Evolutionary conservation across 2,797 vertebrate species (phyloP).

Genomic region (Spinus olivaceus): DNA sequence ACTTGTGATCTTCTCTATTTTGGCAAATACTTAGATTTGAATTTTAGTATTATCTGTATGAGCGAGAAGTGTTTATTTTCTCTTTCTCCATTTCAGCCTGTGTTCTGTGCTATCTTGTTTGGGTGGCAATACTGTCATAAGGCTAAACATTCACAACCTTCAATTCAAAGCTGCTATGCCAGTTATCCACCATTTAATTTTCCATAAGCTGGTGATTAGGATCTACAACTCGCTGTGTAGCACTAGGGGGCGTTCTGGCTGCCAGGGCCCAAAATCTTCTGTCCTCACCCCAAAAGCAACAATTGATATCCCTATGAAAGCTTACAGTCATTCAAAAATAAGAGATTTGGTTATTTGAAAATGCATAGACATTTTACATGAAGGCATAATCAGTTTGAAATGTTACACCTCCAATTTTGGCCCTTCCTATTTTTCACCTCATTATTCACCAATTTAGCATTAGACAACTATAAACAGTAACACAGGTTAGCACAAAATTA

Average conservation of each 20-base stretch:
- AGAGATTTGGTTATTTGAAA: conserved; percentile 38
- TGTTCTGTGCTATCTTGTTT: not conserved
- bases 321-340: conserved; percentile 39
- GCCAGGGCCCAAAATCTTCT: not conserved
- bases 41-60: not conserved
- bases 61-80: not conserved
- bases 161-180: not conserved
- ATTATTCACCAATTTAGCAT: conserved; percentile 39
- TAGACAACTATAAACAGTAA: not conserved
- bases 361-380: conserved; percentile 28
- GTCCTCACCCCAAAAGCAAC: not conserved
- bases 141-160: not conserved
- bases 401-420: conserved; percentile 34
- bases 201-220: not conserved
- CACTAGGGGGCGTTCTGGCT: conserved; percentile 69
- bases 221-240: not conserved
- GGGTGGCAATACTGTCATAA: not conserved
- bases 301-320: not conserved
- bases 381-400: conserved; percentile 39
- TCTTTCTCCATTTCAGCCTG: not conserved
- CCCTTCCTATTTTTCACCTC: conserved; percentile 12
- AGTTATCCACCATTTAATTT: not conserved
- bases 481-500: not conserved
- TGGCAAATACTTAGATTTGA: not conserved
- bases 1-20: not conserved